Base-by-base conservation (phyloP, 2,113 vertebrate species). In the Turnix velox region DNA sequence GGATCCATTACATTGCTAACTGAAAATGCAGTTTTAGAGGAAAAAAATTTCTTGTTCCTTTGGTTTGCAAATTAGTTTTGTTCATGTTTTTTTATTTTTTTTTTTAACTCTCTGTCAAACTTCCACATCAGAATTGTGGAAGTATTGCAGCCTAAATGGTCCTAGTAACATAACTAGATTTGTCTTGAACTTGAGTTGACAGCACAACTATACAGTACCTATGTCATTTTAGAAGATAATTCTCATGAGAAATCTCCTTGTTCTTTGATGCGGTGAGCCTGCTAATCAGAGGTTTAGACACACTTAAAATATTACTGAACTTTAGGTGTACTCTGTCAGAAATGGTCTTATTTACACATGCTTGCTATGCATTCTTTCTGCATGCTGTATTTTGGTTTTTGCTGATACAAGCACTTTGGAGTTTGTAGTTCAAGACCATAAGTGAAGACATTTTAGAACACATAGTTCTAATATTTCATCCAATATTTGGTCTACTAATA, bases 1-100 rank as follows among this genome's bases (percentile, higher is more conserved):
- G 79, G 88, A 96, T 49, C 55, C 55, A 94, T 97, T 88, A 83
- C 90, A 76, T 94, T 90, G 57, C 87, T 92, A 65, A 84, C 73
- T 95, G 73, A 93, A 93, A 89, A 82, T 93, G 83, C 7, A 17
- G 49, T 49, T 61, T 81, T 87, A 87, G 43, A 91, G 69, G 55
- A 25, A 43, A 92, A 92, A 89, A 30, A 61, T 96, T 97, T 96
- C 71, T 58, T 23, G 31, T 57, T 90, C 90, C 58, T 84, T 93
- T 55, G 42, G 30, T 72, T 96, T 94, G 66, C 40, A 92, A 92
- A 88, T 96, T 88, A 95, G 35, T 13, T 58, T 33, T 73, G 18
- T 75, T 77, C 4, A 37, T 88, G 9, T 57, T 4, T 17, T 74
- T 24, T 10, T 55, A 35, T 46, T 43, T 30, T 59, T 49, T 87